phyloP scores from a whole-genome alignment of 2,888 invertebrate species.

The Meloe dianella region DNA sequence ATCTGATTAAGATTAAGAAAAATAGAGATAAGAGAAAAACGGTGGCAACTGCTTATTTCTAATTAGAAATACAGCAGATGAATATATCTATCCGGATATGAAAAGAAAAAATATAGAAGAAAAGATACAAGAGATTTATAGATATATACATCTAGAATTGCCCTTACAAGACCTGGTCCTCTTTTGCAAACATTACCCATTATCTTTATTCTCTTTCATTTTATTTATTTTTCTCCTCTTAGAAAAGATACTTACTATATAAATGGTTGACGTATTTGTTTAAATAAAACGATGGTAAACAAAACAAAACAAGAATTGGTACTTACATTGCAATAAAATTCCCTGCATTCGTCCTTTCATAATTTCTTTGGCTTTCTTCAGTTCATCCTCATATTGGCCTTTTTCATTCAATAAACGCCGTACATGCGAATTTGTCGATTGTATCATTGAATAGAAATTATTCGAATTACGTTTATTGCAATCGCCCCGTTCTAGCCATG shows the following conservation, averaged over 20 bases:
- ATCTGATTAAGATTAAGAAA: not conserved
- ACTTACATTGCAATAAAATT: slow-evolving; percentile 92
- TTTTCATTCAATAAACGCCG: slow-evolving; percentile 85
- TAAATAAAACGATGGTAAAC: slow-evolving; percentile 17
- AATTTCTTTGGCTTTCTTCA: slow-evolving; percentile 82
- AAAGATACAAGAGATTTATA: slow-evolving; percentile 14
- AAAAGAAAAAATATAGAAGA: not conserved
- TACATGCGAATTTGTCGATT: slow-evolving; percentile 92
- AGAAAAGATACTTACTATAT: slow-evolving; percentile 32
- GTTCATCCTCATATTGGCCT: slow-evolving; percentile 84
- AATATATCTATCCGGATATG: not conserved
- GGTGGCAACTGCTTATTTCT: not conserved
- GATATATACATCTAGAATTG: slow-evolving; percentile 25
- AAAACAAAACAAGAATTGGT: slow-evolving; percentile 20
- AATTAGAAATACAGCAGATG: not conserved
- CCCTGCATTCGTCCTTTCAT: slow-evolving; percentile 85
- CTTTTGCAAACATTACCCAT: not conserved
- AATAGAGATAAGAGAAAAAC: not conserved
- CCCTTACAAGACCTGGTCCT: not conserved
- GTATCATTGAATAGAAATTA: slow-evolving; percentile 94
- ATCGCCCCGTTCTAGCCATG: slow-evolving; percentile 94
- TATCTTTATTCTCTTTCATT: too few relatives aligned
- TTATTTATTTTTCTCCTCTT: not conserved
- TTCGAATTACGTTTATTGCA: slow-evolving; percentile 90
- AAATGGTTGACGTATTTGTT: slow-evolving; percentile 24